Evolutionary conservation across 2,113 vertebrate species (phyloP).

Genomic region (Heteronetta atricapilla): DNA sequence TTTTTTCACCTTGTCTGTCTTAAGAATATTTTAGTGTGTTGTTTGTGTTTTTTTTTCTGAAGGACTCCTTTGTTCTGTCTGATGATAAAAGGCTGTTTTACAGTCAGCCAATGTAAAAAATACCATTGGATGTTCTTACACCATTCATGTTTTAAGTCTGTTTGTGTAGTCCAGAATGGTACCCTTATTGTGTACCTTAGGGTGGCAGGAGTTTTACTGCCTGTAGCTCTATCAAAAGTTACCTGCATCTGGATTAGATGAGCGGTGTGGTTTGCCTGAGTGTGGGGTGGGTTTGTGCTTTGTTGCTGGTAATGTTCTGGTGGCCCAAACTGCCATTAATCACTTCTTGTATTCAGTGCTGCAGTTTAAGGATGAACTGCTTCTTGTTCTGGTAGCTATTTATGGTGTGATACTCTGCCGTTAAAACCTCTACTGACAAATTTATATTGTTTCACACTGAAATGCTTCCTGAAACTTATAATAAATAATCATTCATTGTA

Average conservation of each 20-base stretch:
- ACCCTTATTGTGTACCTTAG: neutral
- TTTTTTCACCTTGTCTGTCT: neutral
- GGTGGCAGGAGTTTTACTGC: neutral
- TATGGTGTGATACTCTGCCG: neutral
- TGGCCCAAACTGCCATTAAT: neutral
- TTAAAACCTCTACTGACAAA: neutral
- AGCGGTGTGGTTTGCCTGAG: neutral
- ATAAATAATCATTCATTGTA: accelerated
- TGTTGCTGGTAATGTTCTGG: neutral
- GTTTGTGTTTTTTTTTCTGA: neutral
- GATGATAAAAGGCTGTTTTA: neutral
- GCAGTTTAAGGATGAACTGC: neutral
- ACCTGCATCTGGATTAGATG: neutral
- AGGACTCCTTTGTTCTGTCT: neutral
- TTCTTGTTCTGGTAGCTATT: neutral
- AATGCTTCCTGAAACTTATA: neutral
- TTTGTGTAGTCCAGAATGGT: neutral
- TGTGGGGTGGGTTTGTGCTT: neutral
- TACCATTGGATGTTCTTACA: neutral
- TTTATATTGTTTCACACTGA: neutral
- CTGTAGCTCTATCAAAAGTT: neutral
- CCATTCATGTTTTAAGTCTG: neutral
- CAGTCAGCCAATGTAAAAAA: neutral
- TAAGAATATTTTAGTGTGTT: neutral
- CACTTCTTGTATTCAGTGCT: neutral